Evolutionary conservation across 2,113 vertebrate species (phyloP).

Genomic region (Callocephalon fimbriatum): DNA sequence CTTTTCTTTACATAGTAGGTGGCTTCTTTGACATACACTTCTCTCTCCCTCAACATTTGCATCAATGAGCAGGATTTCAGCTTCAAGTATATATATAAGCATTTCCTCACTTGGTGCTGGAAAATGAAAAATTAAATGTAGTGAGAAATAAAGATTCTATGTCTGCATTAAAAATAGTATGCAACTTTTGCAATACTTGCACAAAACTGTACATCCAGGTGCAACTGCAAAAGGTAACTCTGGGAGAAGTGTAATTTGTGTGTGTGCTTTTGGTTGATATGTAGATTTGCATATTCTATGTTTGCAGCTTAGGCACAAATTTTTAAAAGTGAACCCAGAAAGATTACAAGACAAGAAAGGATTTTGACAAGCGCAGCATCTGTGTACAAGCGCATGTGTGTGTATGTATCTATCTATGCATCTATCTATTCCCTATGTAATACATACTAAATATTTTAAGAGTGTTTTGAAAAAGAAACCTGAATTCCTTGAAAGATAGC

Average conservation of each 20-base stretch:
- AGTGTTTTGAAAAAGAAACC: constrained; percentile 51
- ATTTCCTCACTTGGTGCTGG: not conserved
- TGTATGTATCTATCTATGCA: constrained; percentile 10
- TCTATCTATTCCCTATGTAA: constrained; percentile 65
- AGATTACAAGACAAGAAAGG: constrained; percentile 20
- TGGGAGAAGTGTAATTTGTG: not conserved
- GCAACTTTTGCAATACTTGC: not conserved
- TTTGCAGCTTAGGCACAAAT: constrained; percentile 37
- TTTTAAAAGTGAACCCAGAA: constrained; percentile 54
- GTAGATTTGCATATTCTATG: constrained; percentile 40
- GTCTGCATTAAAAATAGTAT: not conserved
- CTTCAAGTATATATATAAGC: not conserved
- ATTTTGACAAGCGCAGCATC: constrained; percentile 45
- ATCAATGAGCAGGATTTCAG: not conserved
- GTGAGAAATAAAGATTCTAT: not conserved
- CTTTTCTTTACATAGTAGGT: not conserved
- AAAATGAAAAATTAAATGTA: constrained; percentile 23
- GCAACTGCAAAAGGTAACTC: not conserved
- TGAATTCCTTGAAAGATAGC: constrained; percentile 64
- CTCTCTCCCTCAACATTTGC: not conserved
- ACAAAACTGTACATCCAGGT: not conserved
- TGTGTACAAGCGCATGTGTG: not conserved
- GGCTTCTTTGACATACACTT: not conserved
- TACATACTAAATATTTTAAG: constrained; percentile 62
- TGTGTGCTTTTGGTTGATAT: not conserved